Conservation (phyloP, 2,113 vertebrate genomes). For the Nymphicus hollandicus region DNA sequence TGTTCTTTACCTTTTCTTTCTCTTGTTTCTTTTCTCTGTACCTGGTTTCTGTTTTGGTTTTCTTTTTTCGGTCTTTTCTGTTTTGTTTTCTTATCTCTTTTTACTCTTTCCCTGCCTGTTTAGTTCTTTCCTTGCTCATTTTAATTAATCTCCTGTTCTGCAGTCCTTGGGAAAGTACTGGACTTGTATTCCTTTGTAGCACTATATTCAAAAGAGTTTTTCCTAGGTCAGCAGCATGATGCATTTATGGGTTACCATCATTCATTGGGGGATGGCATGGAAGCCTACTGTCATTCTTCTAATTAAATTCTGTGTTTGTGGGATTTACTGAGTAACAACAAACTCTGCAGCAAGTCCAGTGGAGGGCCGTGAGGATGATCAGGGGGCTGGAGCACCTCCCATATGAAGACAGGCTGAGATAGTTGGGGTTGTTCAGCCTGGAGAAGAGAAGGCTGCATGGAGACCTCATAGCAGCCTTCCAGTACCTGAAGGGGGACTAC, state of each 20-base stretch:
- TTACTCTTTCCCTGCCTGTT: neutral
- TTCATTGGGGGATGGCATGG: neutral
- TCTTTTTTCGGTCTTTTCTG: neutral
- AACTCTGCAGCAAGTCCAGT: neutral
- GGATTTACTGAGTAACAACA: neutral
- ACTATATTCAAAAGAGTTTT: neutral
- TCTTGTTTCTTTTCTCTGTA: neutral
- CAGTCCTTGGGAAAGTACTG: neutral
- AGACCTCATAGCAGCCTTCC: neutral
- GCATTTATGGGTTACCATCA: neutral
- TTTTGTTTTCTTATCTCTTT: neutral
- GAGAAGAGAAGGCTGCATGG: neutral
- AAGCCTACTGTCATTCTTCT: neutral
- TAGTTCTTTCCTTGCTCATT: neutral
- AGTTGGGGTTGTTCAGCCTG: neutral
- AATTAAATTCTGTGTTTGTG: neutral
- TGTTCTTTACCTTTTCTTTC: neutral
- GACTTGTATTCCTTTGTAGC: neutral
- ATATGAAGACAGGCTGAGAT: neutral
- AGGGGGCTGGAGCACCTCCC: neutral
- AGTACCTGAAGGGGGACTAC: neutral
- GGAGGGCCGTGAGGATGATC: neutral
- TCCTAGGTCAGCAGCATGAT: neutral
- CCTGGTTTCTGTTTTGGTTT: neutral
- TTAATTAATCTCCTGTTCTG: neutral